A percentile compares a stretch with the other conserved stretches of the same genome.
These are phyloP conservation scores for Psilopogon haemacephalus DNA, from an alignment of 2,113 vertebrate genomes.

Conservation along the genomic window DNA sequence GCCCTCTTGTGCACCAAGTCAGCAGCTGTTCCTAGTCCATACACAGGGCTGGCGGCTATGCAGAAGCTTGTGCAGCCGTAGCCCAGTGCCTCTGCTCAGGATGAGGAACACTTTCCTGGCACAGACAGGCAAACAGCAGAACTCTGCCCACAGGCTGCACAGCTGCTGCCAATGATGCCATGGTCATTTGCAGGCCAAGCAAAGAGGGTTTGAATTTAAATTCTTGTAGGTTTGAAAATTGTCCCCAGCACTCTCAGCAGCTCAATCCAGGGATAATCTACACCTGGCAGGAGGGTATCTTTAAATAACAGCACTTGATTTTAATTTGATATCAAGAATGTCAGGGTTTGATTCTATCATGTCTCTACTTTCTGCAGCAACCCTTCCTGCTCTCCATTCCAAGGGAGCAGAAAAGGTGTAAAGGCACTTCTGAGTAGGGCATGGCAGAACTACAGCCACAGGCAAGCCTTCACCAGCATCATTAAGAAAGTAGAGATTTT, in stretches of 20 bases:
- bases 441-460: background rate
- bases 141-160: constrained; percentile 32
- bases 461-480: background rate
- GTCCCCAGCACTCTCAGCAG: constrained; percentile 1
- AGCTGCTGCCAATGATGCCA: constrained; percentile 5
- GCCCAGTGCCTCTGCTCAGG: background rate
- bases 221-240: background rate
- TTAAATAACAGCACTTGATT: constrained; percentile 38
- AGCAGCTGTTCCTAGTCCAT: background rate
- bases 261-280: constrained; percentile 4
- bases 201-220: constrained; percentile 12
- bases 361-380: background rate
- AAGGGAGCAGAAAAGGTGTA: background rate
- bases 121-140: background rate
- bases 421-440: background rate
- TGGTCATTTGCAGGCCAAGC: constrained; percentile 11
- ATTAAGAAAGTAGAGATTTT: background rate
- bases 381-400: background rate
- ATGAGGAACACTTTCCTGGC: constrained; percentile 11
- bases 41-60: background rate
- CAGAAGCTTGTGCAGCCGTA: background rate
- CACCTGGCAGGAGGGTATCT: constrained; percentile 3
- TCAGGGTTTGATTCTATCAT: background rate
- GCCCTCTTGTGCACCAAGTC: background rate
- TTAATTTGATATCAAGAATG: background rate